These are phyloP conservation scores for Nemurella pictetii DNA, from an alignment of 2,888 invertebrate genomes.

Conservation along the genomic window DNA sequence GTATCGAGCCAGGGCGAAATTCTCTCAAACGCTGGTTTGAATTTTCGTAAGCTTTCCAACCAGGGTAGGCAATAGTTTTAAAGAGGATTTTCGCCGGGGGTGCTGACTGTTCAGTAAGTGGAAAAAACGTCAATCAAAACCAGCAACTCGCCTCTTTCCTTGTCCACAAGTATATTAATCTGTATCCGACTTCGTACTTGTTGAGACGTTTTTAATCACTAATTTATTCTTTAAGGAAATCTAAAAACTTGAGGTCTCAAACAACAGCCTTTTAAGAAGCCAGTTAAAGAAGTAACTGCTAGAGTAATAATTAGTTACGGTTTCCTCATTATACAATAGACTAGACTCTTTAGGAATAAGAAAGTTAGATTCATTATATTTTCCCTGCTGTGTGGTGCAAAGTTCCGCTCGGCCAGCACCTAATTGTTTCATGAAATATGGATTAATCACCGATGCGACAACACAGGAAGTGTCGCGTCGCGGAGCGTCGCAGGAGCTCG, in stretches of 20 bases:
- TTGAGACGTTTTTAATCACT: conserved; percentile 9
- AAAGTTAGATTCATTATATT: conserved; percentile 35
- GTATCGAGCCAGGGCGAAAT: no score
- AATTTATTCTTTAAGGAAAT: conserved; percentile 18
- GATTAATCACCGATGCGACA: conserved; percentile 39
- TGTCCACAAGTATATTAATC: not conserved
- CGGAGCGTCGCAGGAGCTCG: not conserved
- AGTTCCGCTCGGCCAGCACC: conserved; percentile 31
- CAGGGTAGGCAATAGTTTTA: no score
- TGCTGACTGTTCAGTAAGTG: no score
- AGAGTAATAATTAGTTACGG: conserved; percentile 37
- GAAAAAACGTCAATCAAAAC: no score
- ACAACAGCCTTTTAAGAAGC: conserved; percentile 12
- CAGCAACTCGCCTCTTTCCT: not conserved
- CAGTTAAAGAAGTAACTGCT: not conserved
- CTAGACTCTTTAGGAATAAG: conserved; percentile 21
- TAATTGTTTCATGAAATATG: conserved; percentile 42
- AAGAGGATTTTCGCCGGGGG: no score
- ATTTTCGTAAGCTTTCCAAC: no score
- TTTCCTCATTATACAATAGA: conserved; percentile 26
- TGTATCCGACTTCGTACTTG: not conserved
- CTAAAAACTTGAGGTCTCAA: conserved; percentile 1
- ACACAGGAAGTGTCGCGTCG: conserved; percentile 25
- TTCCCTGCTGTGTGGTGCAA: conserved; percentile 23
- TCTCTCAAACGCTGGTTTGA: no score